A percentile compares a stretch with the other conserved stretches of the same genome.
These are phyloP conservation scores for Tortrix viridana DNA, from an alignment of 2,888 invertebrate species.

Conservation along the genomic window DNA sequence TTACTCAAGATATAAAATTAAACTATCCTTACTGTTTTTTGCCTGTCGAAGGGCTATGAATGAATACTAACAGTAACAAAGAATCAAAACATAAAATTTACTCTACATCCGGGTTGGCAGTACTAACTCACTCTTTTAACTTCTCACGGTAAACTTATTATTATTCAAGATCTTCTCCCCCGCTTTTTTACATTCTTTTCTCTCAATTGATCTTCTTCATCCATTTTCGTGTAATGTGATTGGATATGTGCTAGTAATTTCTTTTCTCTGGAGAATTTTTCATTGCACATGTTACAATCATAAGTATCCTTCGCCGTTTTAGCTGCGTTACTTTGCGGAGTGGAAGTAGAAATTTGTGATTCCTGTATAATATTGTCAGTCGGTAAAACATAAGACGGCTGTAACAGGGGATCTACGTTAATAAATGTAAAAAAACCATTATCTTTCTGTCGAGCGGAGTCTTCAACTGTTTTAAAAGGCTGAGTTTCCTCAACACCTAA, in stretches of 20 bases:
- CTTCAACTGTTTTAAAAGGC: slow-evolving; percentile 61
- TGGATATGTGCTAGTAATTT: slow-evolving; percentile 73
- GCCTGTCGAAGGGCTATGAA: too few species aligned
- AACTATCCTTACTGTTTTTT: too few species aligned
- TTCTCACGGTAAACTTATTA: background rate
- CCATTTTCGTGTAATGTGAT: slow-evolving; percentile 71
- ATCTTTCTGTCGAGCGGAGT: slow-evolving; percentile 58
- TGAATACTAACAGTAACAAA: too few species aligned
- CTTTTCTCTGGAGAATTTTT: slow-evolving; percentile 71
- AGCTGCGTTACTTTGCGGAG: slow-evolving; percentile 49
- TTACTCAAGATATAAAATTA: too few species aligned
- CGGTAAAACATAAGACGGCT: slow-evolving; percentile 75
- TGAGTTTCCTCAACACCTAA: slow-evolving; percentile 43
- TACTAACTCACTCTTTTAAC: background rate
- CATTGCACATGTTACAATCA: slow-evolving; percentile 72
- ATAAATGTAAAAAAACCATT: slow-evolving; percentile 73
- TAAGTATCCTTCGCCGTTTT: slow-evolving; percentile 58
- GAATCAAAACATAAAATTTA: too few species aligned
- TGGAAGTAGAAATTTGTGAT: slow-evolving; percentile 75
- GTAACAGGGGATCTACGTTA: slow-evolving; percentile 73
- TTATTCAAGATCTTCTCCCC: slow-evolving; percentile 37
- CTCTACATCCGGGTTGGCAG: too few species aligned
- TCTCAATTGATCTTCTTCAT: slow-evolving; percentile 63
- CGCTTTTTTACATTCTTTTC: slow-evolving; percentile 45
- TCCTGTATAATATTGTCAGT: slow-evolving; percentile 76